Percentiles rank a stretch among this genome's conserved stretches.
phyloP scores from a whole-genome alignment of 2,888 invertebrate genomes.

The Corythucha ciliata region DNA sequence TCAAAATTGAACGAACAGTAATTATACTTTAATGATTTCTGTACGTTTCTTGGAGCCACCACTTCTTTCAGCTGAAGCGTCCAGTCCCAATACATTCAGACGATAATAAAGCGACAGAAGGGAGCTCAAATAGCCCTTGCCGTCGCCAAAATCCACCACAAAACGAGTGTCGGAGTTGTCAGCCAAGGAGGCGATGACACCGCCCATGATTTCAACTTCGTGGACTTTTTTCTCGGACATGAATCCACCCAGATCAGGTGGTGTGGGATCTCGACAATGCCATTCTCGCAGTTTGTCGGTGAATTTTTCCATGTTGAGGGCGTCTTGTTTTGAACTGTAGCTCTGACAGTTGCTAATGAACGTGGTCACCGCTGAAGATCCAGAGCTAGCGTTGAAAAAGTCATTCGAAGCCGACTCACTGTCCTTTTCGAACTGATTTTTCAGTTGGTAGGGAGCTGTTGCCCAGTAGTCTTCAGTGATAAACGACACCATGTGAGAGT shows the following conservation, averaged over 20 bases:
- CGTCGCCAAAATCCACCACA: conserved; percentile 79
- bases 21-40: too few species aligned
- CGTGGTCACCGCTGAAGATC: neutral
- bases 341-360: too few species aligned
- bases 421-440: conserved; percentile 40
- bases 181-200: conserved; percentile 49
- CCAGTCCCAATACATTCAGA: conserved; percentile 70
- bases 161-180: conserved; percentile 41
- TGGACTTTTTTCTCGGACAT: conserved; percentile 74
- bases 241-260: conserved; percentile 51
- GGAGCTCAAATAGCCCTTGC: conserved; percentile 75
- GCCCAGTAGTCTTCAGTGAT: conserved; percentile 59
- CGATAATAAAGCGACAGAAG: conserved; percentile 60
- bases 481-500: conserved; percentile 70
- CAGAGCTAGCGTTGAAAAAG: conserved; percentile 8
- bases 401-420: conserved; percentile 2
- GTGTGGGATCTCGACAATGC: conserved; percentile 40
- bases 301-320: conserved; percentile 40
- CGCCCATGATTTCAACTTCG: conserved; percentile 61
- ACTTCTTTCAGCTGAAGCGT: conserved; percentile 59
- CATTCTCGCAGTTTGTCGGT: conserved; percentile 40
- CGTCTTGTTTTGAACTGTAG: too few species aligned
- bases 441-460: conserved; percentile 47
- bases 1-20: too few species aligned
- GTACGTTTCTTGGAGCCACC: conserved; percentile 52